These are phyloP conservation scores for Notamacropus eugenii DNA, from an alignment of 2,797 vertebrate genomes.

Conservation along the genomic window DNA sequence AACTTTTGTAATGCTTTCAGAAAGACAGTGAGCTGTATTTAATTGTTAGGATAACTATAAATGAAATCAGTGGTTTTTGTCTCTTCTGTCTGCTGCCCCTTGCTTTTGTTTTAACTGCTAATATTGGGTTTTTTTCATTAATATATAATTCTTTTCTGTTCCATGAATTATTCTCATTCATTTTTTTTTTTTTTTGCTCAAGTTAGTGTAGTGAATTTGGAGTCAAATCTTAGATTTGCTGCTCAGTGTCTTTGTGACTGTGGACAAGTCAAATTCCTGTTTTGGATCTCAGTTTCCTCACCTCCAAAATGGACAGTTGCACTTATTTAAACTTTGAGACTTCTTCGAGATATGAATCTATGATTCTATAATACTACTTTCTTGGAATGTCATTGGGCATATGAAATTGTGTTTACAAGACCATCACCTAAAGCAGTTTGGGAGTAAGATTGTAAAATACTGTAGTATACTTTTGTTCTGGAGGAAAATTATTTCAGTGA, in stretches of 20 bases:
- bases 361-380: not conserved
- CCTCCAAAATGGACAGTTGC: not conserved
- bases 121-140: slow-evolving; percentile 54
- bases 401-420: not conserved
- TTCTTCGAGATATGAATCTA: not conserved
- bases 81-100: not conserved
- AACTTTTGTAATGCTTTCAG: slow-evolving; percentile 40
- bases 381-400: not conserved
- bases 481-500: not conserved
- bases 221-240: not conserved
- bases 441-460: not conserved
- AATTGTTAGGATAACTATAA: slow-evolving; percentile 34
- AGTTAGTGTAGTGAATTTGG: not conserved
- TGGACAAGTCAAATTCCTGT: not conserved
- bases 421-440: not conserved
- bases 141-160: slow-evolving; percentile 30
- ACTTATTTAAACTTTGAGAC: not conserved
- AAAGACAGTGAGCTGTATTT: slow-evolving; percentile 34
- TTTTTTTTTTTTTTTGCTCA: not conserved
- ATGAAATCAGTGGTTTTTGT: slow-evolving; percentile 23
- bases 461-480: not conserved
- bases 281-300: not conserved
- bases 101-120: slow-evolving; percentile 53
- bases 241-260: not conserved
- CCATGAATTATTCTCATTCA: slow-evolving; percentile 1